Base-by-base conservation (phyloP, 2,888 invertebrate species). In the Aquatica leii region DNA sequence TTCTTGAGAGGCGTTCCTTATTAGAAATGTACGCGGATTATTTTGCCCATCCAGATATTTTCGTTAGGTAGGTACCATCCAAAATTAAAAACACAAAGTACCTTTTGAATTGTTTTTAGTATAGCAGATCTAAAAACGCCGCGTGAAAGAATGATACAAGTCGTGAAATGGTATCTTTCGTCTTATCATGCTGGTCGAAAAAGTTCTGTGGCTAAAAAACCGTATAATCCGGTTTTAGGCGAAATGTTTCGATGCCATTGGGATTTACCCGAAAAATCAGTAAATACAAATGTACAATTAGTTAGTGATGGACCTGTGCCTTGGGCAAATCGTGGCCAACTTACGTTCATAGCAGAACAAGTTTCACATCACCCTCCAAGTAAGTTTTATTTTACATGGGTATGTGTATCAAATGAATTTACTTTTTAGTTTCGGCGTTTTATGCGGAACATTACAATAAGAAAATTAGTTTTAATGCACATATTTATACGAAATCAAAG, bases 11-110 rank as follows among this genome's bases (percentile, higher is more conserved):
- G 81, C 89, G 99, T 66, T 99, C 98, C 0, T 86, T 99, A 37
- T 86, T 99, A 49, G 99, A 99, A 85, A 99, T 99, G 99, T 99
- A 98, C 82, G 98, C 99, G 51, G 99, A 99, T 84, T 99, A 98
- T 80, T 98, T 99, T 84, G 97, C 99, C 9, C 99, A 99, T 86
- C 98, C 99, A 0, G 98, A 98, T 83, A 88, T 97, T 75, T 98
- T 99, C 83, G 87, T 93, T 68, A 92, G 87, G 95, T 95, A 83
- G 80, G 81, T 74, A 53, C 21, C 34, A 8, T n/a, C n/a, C n/a
- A 5, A n/a, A 11, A 14, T 12, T 15, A 6, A 35, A 6, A 9
- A 49, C 35, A 17, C 21, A 53, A n/a, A 21, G 9, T 20, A 5
- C 18, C 15, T 12, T 1, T 21, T 15, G 9, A n/a, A 14, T 37